Evolutionary conservation across 2,113 vertebrate species (phyloP).

Genomic region (Coryphaenoides rupestris): DNA sequence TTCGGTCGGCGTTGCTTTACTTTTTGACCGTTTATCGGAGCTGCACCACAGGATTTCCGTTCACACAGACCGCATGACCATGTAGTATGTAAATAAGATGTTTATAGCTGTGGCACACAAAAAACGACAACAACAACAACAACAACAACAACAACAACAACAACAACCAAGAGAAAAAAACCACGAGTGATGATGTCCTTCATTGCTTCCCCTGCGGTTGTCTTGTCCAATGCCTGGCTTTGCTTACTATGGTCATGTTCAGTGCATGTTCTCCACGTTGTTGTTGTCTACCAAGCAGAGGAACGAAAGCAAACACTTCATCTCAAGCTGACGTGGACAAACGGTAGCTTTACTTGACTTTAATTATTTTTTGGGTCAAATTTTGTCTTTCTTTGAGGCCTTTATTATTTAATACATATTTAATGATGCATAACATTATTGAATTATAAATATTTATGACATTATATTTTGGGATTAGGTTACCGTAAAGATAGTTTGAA

Average conservation of each 20-base stretch:
- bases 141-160: slow-evolving; percentile 32
- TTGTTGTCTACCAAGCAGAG: slow-evolving; percentile 6
- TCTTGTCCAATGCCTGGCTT: no score
- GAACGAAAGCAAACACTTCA: neutral
- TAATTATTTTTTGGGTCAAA: no score
- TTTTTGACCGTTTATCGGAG: slow-evolving; percentile 13
- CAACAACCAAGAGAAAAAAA: neutral
- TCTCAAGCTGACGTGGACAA: no score
- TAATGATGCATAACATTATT: no score
- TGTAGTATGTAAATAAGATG: slow-evolving; percentile 69
- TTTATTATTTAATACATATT: no score
- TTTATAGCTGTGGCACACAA: slow-evolving; percentile 45
- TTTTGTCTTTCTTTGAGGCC: no score
- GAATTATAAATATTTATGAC: no score
- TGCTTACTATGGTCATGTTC: neutral
- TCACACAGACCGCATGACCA: slow-evolving; percentile 49
- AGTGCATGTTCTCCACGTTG: slow-evolving; percentile 51
- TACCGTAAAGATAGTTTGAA: no score
- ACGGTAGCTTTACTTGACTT: no score
- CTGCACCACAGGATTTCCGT: slow-evolving; percentile 21
- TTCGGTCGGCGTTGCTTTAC: slow-evolving; percentile 1
- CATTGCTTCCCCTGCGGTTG: no score
- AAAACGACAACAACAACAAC: slow-evolving; percentile 20
- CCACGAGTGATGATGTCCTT: no score
- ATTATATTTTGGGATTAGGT: no score